Evolutionary conservation across 2,113 vertebrate genomes (phyloP).

Genomic region (Halichoeres trimaculatus): DNA sequence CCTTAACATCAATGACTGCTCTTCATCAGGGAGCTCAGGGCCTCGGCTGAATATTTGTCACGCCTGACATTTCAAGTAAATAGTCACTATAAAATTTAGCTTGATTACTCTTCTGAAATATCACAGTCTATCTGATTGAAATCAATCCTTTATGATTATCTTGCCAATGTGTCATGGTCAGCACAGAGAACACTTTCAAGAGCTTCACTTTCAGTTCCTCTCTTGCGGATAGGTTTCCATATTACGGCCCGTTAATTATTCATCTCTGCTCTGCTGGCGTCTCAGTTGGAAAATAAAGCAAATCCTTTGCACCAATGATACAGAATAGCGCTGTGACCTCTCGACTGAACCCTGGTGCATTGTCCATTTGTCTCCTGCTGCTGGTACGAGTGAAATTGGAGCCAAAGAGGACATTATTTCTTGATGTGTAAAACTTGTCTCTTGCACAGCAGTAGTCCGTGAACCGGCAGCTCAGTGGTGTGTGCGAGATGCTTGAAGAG

Average conservation of each 20-base stretch:
- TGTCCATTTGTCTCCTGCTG: constrained; percentile 68
- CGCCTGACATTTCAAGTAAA: constrained; percentile 32
- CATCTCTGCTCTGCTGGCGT: constrained; percentile 62
- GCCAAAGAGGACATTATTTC: constrained; percentile 69
- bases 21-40: constrained; percentile 6
- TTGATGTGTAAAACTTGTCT: constrained; percentile 70
- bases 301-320: constrained; percentile 64
- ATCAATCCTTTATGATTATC: constrained; percentile 59
- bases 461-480: constrained; percentile 49
- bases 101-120: constrained; percentile 32
- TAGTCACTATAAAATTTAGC: constrained; percentile 9
- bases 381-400: constrained; percentile 67
- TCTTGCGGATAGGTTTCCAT: constrained; percentile 75
- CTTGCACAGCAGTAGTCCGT: constrained; percentile 33
- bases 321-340: constrained; percentile 68
- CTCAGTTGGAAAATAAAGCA: constrained; percentile 76
- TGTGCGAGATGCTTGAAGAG: constrained; percentile 65
- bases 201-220: constrained; percentile 77
- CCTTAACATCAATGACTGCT: constrained; percentile 3
- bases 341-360: constrained; percentile 64
- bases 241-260: constrained; percentile 81
- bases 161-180: constrained; percentile 38
- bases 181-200: constrained; percentile 43
- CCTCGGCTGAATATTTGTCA: constrained; percentile 22
- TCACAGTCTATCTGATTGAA: constrained; percentile 61